Conservation (phyloP, 2,113 vertebrate genomes). For the Amia ocellicauda region DNA sequence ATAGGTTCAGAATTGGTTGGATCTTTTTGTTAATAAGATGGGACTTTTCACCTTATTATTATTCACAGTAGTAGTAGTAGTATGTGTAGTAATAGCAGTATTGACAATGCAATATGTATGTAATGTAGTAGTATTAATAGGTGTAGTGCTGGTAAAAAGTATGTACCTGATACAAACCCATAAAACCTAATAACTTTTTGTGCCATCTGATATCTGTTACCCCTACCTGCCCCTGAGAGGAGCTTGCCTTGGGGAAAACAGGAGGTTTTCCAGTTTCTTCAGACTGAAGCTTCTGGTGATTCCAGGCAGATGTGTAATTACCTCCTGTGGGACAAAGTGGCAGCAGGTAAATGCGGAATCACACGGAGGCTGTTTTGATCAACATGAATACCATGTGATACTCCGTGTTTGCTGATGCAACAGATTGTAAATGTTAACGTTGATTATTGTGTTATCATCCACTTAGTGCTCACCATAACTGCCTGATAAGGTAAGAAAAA, state of each 20-base stretch:
- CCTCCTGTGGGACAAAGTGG: constrained; percentile 9
- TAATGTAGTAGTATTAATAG: background rate
- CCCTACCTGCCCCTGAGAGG: constrained; percentile 4
- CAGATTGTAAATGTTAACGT: constrained; percentile 54
- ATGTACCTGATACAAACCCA: background rate
- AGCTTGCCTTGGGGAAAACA: background rate
- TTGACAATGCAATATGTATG: too few species aligned
- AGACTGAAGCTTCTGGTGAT: background rate
- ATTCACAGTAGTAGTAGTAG: background rate
- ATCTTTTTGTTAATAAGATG: too few species aligned
- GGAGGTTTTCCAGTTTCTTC: constrained; percentile 7
- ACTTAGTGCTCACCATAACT: background rate
- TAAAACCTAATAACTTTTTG: background rate
- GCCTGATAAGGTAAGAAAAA: constrained; percentile 10
- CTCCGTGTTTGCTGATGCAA: constrained; percentile 51
- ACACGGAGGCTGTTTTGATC: constrained; percentile 21
- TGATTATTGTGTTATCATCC: constrained; percentile 17
- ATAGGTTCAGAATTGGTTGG: too few species aligned
- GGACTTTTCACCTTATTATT: background rate
- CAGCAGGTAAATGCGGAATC: constrained; percentile 6
- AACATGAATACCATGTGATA: constrained; percentile 17
- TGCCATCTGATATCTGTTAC: background rate
- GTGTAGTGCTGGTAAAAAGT: background rate
- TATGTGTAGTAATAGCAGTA: background rate
- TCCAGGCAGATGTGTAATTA: constrained; percentile 20